Conservation (phyloP, 1,140 invertebrate species). For the Sitophilus oryzae region DNA sequence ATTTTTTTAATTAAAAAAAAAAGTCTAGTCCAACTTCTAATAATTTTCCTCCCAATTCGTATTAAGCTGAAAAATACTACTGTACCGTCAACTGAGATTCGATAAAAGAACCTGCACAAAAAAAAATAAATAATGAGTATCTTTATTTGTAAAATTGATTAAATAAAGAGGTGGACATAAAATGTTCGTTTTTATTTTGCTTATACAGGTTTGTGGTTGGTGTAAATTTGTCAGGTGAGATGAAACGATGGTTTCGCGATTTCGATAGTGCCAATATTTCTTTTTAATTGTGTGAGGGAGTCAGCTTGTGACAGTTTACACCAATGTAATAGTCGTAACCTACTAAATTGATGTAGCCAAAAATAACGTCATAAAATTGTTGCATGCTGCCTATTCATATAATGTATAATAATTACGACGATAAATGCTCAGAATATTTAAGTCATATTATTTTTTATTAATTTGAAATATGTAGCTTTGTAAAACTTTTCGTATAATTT, state of each 20-base stretch:
- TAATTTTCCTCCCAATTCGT: conserved; percentile 27
- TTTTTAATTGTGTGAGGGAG: conserved; percentile 14
- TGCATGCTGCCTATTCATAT: conserved; percentile 12
- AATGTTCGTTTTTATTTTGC: conserved; percentile 28
- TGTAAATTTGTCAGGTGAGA: conserved; percentile 23
- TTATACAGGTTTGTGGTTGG: conserved; percentile 13
- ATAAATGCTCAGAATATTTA: conserved; percentile 20
- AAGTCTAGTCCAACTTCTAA: conserved; percentile 44
- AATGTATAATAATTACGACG: conserved; percentile 9
- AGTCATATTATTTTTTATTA: conserved; percentile 24
- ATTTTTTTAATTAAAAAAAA: conserved; percentile 43
- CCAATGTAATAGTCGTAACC: conserved; percentile 16
- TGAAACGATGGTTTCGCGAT: conserved; percentile 20
- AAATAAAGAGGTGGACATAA: conserved; percentile 28
- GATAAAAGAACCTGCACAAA: conserved; percentile 11
- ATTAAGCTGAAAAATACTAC: background rate
- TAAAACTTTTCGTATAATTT: conserved; percentile 43
- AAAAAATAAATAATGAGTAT: conserved; percentile 17
- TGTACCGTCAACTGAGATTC: too few species aligned
- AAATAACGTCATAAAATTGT: conserved; percentile 20
- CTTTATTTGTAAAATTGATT: conserved; percentile 21
- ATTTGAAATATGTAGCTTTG: conserved; percentile 39
- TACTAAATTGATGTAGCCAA: conserved; percentile 22
- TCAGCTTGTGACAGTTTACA: conserved; percentile 17
- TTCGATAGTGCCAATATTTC: conserved; percentile 8